These are phyloP conservation scores for Nasonia giraulti DNA, from an alignment of 1,140 invertebrate genomes.

Conservation along the genomic window DNA sequence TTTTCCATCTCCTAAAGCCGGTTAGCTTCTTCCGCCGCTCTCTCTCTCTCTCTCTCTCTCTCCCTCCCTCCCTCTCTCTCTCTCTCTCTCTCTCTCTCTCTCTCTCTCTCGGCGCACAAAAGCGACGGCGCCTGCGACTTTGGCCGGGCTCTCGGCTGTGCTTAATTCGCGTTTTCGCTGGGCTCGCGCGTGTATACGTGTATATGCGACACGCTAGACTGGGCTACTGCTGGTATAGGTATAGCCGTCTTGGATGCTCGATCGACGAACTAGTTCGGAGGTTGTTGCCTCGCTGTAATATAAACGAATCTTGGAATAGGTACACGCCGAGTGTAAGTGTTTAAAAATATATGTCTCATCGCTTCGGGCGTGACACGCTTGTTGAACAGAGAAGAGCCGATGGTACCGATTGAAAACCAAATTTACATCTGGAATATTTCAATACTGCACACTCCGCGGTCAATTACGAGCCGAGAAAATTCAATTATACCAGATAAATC, in stretches of 20 bases:
- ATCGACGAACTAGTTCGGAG: background rate
- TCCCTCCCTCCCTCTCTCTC: background rate
- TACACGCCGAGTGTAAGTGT: background rate
- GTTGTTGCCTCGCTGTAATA: background rate
- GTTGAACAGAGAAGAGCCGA: too few relatives aligned
- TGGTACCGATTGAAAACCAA: too few relatives aligned
- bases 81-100: too few relatives aligned
- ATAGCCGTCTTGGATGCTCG: background rate
- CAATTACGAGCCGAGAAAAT: too few relatives aligned
- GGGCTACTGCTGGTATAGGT: background rate
- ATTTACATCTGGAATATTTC: too few relatives aligned
- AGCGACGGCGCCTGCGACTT: background rate
- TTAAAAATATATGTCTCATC: too few relatives aligned
- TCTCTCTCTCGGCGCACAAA: background rate
- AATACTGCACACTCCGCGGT: too few relatives aligned
- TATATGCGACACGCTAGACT: background rate
- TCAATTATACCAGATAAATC: too few relatives aligned
- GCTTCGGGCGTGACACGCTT: too few relatives aligned
- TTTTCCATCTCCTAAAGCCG: background rate
- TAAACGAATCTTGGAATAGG: background rate
- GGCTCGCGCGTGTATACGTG: background rate
- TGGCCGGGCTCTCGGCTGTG: background rate
- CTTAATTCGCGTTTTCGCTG: conserved; percentile 32
- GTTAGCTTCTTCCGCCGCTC: background rate
- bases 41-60: background rate